These are phyloP conservation scores for Slavum lentiscoides DNA, from an alignment of 2,888 invertebrate genomes.

Conservation along the genomic window DNA sequence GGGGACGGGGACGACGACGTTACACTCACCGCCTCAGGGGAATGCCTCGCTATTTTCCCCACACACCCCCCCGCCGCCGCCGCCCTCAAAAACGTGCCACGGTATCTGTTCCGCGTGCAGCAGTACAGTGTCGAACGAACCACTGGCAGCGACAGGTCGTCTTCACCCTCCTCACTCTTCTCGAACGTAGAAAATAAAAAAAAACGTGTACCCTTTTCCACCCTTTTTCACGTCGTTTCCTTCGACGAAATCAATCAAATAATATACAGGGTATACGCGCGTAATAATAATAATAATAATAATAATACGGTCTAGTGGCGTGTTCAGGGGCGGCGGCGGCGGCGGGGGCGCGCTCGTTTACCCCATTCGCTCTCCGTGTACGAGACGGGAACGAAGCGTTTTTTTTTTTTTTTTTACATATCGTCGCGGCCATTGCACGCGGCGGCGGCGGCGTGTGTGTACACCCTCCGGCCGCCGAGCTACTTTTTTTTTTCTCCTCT, in stretches of 20 bases:
- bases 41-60: too few species aligned
- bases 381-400: background rate
- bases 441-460: background rate
- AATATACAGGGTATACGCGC: constrained; percentile 21
- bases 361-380: constrained; percentile 34
- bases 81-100: too few species aligned
- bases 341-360: constrained; percentile 33
- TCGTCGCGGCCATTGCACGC: constrained; percentile 49
- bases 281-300: too few species aligned
- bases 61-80: too few species aligned
- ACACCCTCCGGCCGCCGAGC: constrained; percentile 35
- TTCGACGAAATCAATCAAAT: constrained; percentile 47
- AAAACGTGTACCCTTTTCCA: too few species aligned
- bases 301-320: background rate
- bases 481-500: background rate
- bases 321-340: background rate
- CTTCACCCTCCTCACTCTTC: background rate
- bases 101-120: too few species aligned
- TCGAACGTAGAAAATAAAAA: too few species aligned
- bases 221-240: background rate
- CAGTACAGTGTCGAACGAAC: too few species aligned
- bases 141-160: constrained; percentile 51
- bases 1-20: too few species aligned
- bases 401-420: background rate
- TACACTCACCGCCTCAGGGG: too few species aligned